Percentiles rank a stretch among this genome's conserved stretches.
Conservation (phyloP, 2,113 vertebrate genomes). For the Dermatemys mawii region DNA sequence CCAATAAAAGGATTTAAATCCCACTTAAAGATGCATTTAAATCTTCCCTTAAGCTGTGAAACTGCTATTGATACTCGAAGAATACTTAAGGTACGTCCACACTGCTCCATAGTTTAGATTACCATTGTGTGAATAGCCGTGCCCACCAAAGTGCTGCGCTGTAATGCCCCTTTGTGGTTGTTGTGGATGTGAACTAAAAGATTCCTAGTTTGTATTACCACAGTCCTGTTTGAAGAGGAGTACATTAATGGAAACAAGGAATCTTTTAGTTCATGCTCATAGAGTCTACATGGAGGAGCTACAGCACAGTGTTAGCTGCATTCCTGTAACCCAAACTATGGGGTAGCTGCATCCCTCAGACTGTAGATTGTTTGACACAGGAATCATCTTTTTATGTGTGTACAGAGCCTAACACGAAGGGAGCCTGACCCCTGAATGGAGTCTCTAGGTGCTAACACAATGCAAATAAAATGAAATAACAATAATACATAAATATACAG, state of each 20-base stretch:
- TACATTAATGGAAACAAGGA: not conserved
- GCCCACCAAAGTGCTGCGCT: not conserved
- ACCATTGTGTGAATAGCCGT: not conserved
- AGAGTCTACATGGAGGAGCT: not conserved
- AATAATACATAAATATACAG: fast-evolving
- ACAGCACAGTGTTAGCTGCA: not conserved
- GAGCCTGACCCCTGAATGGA: not conserved
- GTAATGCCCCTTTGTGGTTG: no score
- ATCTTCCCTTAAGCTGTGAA: not conserved
- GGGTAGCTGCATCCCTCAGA: not conserved
- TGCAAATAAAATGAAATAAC: not conserved
- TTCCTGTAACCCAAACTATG: not conserved
- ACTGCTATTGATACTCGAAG: not conserved
- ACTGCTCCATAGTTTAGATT: not conserved
- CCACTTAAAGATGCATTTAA: not conserved
- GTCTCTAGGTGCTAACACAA: not conserved
- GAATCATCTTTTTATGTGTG: not conserved
- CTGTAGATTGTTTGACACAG: not conserved
- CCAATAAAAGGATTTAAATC: not conserved
- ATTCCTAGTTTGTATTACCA: not conserved
- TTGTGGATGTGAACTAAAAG: not conserved
- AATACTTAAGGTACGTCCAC: not conserved
- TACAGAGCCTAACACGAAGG: not conserved
- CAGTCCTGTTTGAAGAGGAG: not conserved
- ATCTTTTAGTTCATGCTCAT: not conserved